A percentile compares a stretch with the other conserved stretches of the same genome.
phyloP scores from a whole-genome alignment of 2,113 vertebrate genomes.

The Nestor notabilis region DNA sequence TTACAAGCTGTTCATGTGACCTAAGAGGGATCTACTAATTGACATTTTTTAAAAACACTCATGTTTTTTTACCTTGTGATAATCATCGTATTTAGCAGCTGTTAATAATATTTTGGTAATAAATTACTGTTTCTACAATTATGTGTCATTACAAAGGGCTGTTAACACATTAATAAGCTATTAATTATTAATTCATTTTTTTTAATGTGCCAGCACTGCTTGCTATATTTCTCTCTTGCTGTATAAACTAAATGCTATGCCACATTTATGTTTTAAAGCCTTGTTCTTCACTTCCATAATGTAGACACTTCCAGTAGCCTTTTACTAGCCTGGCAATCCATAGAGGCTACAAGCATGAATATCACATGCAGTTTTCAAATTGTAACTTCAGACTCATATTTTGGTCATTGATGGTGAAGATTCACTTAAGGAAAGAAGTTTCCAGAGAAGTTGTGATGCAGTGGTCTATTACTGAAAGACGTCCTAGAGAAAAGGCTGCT shows the following conservation, averaged over 20 bases:
- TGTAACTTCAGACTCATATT: neutral
- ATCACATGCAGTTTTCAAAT: neutral
- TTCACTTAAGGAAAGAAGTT: neutral
- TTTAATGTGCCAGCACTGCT: neutral
- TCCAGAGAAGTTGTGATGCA: neutral
- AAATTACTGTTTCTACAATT: constrained; percentile 1
- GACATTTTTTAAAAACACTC: neutral
- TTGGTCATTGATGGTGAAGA: neutral
- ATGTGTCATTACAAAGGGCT: constrained; percentile 21
- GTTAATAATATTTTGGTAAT: constrained; percentile 31
- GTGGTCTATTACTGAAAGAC: neutral
- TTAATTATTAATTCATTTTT: constrained; percentile 56
- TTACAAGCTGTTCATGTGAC: constrained; percentile 13
- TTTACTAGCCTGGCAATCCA: neutral
- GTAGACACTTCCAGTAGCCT: neutral
- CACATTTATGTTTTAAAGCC: neutral
- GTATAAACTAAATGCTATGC: neutral
- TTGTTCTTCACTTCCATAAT: neutral
- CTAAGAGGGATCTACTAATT: neutral
- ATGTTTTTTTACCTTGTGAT: neutral
- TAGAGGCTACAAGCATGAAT: neutral
- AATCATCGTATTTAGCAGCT: constrained; percentile 21
- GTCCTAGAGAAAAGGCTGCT: neutral
- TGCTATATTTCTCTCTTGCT: neutral
- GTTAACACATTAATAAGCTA: constrained; percentile 47